Percentiles rank a stretch among this genome's conserved stretches.
Evolutionary conservation across 2,797 vertebrate genomes (phyloP).

Genomic region (Sebastes alutus): DNA sequence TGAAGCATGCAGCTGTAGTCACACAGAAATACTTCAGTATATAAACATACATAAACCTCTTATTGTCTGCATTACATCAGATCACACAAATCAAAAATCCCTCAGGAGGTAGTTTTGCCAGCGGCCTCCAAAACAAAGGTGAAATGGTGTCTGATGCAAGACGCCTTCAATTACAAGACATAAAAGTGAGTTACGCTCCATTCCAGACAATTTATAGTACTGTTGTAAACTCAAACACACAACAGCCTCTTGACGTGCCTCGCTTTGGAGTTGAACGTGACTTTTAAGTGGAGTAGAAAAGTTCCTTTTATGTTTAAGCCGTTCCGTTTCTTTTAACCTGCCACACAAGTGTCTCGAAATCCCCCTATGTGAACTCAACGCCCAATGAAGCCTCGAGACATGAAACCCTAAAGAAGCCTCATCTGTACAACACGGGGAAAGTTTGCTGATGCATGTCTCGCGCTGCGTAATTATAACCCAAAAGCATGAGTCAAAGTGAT

Average conservation of each 20-base stretch:
- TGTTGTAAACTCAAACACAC: conserved; percentile 13
- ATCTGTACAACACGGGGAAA: conserved; percentile 41
- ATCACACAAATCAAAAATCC: conserved; percentile 27
- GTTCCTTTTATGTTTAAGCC: conserved; percentile 34
- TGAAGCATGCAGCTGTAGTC: conserved; percentile 48
- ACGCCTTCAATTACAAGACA: conserved; percentile 45
- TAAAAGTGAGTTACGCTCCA: conserved; percentile 15
- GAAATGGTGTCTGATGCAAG: conserved; percentile 23
- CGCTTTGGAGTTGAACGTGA: conserved; percentile 2
- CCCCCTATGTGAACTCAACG: conserved; percentile 43
- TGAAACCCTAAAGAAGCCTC: conserved; percentile 37
- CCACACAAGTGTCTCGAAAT: conserved; percentile 41
- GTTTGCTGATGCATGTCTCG: conserved; percentile 42
- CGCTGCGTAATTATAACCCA: conserved; percentile 24
- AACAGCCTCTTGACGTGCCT: background rate
- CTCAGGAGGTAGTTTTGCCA: conserved; percentile 7
- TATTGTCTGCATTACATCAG: conserved; percentile 52
- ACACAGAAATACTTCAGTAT: background rate
- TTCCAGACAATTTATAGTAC: conserved; percentile 21
- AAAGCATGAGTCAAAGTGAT: conserved; percentile 51
- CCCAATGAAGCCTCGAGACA: conserved; percentile 28
- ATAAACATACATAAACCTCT: conserved; percentile 31
- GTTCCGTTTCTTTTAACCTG: conserved; percentile 36
- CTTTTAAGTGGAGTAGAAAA: conserved; percentile 44
- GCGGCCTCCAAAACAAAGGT: conserved; percentile 30